A percentile compares a stretch with the other conserved stretches of the same genome.
Evolutionary conservation across 2,113 vertebrate genomes (phyloP).

Genomic region (Regulus satrapa): DNA sequence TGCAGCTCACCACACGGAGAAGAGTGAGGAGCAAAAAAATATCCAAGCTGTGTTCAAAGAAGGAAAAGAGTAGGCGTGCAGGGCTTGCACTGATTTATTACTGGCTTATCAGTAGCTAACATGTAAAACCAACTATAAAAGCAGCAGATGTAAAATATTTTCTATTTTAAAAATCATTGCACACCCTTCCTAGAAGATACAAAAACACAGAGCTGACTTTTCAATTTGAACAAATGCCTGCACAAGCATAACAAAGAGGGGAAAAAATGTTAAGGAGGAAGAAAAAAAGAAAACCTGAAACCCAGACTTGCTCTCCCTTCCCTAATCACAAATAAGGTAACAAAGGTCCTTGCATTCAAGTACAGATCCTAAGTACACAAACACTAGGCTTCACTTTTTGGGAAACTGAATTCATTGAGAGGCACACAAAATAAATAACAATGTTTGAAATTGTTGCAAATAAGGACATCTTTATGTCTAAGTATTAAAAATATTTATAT

Average conservation of each 20-base stretch:
- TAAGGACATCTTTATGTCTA: neutral
- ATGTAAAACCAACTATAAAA: neutral
- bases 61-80: neutral
- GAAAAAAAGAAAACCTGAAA: neutral
- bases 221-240: neutral
- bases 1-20: neutral
- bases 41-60: neutral
- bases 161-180: neutral
- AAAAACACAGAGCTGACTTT: neutral
- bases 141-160: neutral
- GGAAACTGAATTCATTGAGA: neutral
- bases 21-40: neutral
- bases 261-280: neutral
- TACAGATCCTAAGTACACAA: neutral
- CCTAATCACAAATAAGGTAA: neutral
- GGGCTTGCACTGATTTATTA: constrained; percentile 20
- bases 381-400: neutral
- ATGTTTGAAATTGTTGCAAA: neutral
- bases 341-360: neutral
- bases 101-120: neutral
- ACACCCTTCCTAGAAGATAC: neutral
- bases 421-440: neutral
- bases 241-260: neutral
- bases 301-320: neutral
- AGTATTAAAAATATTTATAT: neutral